Evolutionary conservation across 2,797 vertebrate species (phyloP).

Genomic region (Argyrosomus regius): DNA sequence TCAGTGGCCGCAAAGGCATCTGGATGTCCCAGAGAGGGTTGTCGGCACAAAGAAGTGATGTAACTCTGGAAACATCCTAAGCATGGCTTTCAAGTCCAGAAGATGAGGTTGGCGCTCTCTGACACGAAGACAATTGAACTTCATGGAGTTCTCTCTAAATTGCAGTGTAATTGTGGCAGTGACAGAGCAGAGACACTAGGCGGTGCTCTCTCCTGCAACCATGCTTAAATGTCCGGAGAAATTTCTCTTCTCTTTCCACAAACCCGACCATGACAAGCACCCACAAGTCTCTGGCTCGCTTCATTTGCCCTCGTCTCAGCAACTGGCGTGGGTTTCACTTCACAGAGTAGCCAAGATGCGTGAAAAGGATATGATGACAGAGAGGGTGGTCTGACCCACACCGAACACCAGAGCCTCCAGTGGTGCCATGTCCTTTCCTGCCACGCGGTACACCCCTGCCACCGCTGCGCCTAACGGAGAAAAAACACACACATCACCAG

Average conservation of each 20-base stretch:
- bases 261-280: constrained; percentile 1
- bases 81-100: constrained; percentile 67
- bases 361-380: constrained; percentile 94
- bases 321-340: constrained; percentile 29
- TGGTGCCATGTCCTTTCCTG: constrained; percentile 97
- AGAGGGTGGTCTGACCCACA: constrained; percentile 94
- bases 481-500: constrained; percentile 25
- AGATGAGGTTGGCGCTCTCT: constrained; percentile 30
- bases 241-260: background rate
- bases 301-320: background rate
- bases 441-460: constrained; percentile 96
- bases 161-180: constrained; percentile 47
- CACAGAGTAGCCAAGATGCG: constrained; percentile 95
- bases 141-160: constrained; percentile 29
- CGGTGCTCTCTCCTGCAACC: constrained; percentile 32
- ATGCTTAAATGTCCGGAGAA: constrained; percentile 48
- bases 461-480: constrained; percentile 91
- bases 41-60: constrained; percentile 62
- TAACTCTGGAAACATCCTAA: constrained; percentile 42
- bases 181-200: constrained; percentile 22
- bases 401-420: constrained; percentile 96
- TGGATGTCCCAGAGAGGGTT: constrained; percentile 60
- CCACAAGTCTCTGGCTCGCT: constrained; percentile 41
- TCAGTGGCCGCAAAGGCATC: constrained; percentile 64
- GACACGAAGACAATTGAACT: background rate